Conservation (phyloP, 1,140 invertebrate species). For the Aphelinus certus region DNA sequence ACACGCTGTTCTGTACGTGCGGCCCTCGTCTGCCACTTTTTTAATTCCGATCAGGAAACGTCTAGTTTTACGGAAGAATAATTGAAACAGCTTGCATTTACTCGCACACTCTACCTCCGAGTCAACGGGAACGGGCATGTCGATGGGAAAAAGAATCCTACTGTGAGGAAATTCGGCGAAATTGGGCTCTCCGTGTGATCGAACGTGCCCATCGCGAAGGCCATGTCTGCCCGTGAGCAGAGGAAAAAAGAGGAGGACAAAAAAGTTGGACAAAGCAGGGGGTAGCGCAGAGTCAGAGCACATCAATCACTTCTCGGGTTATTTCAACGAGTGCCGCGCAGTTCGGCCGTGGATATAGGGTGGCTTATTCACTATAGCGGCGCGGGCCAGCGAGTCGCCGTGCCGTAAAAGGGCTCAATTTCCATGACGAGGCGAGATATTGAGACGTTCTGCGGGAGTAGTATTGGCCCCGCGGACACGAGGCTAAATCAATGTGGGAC, state of each 20-base stretch:
- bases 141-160: no score
- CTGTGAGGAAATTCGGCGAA: not conserved
- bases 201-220: not conserved
- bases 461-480: constrained; percentile 28
- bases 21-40: no score
- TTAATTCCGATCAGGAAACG: no score
- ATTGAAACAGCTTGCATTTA: no score
- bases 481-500: constrained; percentile 62
- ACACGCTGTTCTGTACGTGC: no score
- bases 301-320: constrained; percentile 33
- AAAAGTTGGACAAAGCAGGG: constrained; percentile 2
- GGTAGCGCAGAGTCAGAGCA: constrained; percentile 4
- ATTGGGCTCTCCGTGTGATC: not conserved
- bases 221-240: not conserved
- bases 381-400: no score
- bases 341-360: no score
- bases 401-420: constrained; percentile 16
- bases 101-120: no score
- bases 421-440: constrained; percentile 43
- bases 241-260: not conserved
- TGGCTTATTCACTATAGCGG: no score
- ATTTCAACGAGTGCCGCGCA: constrained; percentile 10
- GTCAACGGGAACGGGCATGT: no score
- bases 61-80: no score
- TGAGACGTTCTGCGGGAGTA: constrained; percentile 45